phyloP scores from a whole-genome alignment of 2,113 vertebrate genomes.

The Dipodomys spectabilis region DNA sequence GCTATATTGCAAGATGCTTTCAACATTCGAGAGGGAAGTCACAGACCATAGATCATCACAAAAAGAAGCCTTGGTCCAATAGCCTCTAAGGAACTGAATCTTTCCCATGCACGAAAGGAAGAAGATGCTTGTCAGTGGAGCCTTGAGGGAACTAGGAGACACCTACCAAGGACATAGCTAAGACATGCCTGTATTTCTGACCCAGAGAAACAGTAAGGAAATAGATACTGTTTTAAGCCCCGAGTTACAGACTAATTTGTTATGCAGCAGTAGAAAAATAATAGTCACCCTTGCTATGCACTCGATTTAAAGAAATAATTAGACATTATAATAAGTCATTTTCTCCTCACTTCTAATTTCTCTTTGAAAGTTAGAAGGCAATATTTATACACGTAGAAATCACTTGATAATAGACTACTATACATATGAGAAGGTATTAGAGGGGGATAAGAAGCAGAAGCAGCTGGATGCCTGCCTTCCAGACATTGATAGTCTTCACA shows the following conservation, averaged over 20 bases:
- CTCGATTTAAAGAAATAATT: background rate
- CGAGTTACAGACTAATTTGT: background rate
- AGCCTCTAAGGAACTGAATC: background rate
- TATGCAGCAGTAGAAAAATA: background rate
- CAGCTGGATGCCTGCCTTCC: background rate
- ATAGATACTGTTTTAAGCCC: background rate
- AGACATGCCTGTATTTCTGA: background rate
- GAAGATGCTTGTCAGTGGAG: background rate
- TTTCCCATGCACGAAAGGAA: background rate
- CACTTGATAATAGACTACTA: background rate
- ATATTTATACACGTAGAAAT: slow-evolving; percentile 17
- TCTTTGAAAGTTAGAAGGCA: slow-evolving; percentile 21
- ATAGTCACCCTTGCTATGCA: background rate
- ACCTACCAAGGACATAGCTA: background rate
- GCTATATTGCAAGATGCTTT: background rate
- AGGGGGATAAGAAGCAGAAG: background rate
- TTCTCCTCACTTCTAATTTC: slow-evolving; percentile 13
- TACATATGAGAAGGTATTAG: background rate
- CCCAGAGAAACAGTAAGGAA: background rate
- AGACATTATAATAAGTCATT: slow-evolving; percentile 41
- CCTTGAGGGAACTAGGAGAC: background rate
- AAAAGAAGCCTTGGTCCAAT: background rate
- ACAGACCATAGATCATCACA: background rate
- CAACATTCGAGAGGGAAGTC: background rate
- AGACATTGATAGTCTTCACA: background rate